Evolutionary conservation across 2,888 invertebrate genomes (phyloP).

Genomic region (Meiosimyza platycephala): DNA sequence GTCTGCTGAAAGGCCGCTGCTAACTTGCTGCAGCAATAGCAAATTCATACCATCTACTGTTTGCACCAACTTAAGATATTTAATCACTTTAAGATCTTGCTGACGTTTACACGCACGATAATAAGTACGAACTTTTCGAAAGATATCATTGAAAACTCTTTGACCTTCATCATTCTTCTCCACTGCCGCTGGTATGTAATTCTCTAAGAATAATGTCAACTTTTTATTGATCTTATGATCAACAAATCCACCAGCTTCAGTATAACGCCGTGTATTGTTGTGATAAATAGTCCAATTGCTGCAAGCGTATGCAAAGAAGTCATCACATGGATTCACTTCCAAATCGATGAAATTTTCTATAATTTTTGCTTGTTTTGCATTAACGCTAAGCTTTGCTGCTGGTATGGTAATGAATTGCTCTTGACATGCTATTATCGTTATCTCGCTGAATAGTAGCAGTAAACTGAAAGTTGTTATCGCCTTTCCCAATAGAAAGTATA

Average conservation of each 20-base stretch:
- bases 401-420: neutral
- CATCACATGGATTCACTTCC: conserved; percentile 49
- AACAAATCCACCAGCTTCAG: conserved; percentile 52
- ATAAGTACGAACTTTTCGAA: conserved; percentile 46
- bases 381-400: conserved; percentile 20
- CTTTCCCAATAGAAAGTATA: conserved; percentile 18
- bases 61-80: conserved; percentile 52
- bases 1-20: neutral
- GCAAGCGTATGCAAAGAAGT: conserved; percentile 58
- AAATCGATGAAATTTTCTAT: conserved; percentile 48
- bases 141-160: neutral
- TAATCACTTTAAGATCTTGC: conserved; percentile 19
- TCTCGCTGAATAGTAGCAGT: neutral
- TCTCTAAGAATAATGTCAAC: conserved; percentile 45
- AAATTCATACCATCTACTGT: conserved; percentile 51
- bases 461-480: neutral
- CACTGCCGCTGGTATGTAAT: neutral
- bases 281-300: conserved; percentile 54
- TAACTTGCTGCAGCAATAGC: conserved; percentile 46
- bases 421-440: conserved; percentile 1
- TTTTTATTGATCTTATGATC: conserved; percentile 55
- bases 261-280: conserved; percentile 34
- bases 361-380: conserved; percentile 37
- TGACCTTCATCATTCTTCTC: neutral
- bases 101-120: conserved; percentile 52